Percentiles rank a stretch among this genome's conserved stretches.
Evolutionary conservation across 2,888 invertebrate species (phyloP).

Genomic region (Thelaira solivaga): DNA sequence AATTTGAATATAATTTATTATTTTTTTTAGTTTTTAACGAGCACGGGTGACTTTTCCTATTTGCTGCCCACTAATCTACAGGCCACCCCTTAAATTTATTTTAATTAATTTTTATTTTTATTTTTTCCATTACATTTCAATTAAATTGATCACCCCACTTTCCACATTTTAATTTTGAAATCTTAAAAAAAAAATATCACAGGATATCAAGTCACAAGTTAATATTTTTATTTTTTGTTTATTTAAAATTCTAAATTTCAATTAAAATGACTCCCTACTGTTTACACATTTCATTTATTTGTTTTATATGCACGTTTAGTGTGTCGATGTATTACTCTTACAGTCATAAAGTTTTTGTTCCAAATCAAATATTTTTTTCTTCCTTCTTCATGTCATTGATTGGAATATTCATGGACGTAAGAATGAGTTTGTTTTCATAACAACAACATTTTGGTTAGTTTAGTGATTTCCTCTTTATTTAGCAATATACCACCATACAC

Average conservation of each 20-base stretch:
- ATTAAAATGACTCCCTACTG: neutral
- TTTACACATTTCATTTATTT: neutral
- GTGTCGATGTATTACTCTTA: too few relatives aligned
- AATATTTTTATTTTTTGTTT: neutral
- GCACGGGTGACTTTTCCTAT: too few relatives aligned
- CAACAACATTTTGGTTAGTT: conserved; percentile 27
- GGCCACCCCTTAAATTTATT: too few relatives aligned
- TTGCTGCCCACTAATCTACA: too few relatives aligned
- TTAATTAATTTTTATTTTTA: too few relatives aligned
- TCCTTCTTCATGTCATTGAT: conserved; percentile 37
- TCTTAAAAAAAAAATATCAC: neutral
- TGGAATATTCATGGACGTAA: conserved; percentile 43
- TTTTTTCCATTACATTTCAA: neutral
- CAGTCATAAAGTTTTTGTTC: neutral
- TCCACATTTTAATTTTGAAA: neutral
- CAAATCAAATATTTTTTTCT: neutral
- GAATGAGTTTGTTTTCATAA: conserved; percentile 13
- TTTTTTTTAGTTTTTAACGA: too few relatives aligned
- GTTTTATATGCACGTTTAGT: too few relatives aligned
- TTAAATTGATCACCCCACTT: neutral
- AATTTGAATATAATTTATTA: too few relatives aligned
- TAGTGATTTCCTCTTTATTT: neutral
- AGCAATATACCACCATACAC: neutral
- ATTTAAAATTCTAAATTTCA: neutral
- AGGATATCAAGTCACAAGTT: neutral